phyloP scores from a whole-genome alignment of 2,797 vertebrate species.

The Diplodus sargus region DNA sequence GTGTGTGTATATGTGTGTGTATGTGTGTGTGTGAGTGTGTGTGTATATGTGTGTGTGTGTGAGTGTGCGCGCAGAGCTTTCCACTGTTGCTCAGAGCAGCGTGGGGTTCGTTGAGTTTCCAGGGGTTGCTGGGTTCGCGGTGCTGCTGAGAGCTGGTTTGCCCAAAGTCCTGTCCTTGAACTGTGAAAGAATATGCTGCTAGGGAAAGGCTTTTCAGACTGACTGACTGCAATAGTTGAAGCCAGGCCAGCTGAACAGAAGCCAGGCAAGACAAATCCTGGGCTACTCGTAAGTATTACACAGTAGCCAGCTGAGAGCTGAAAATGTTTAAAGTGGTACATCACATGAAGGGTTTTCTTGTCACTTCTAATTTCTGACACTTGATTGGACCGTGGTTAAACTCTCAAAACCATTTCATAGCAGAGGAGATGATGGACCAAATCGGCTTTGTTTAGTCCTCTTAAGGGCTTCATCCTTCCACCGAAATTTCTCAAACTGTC shows the following conservation, averaged over 20 bases:
- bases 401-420: slow-evolving; percentile 31
- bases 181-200: slow-evolving; percentile 80
- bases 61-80: slow-evolving; percentile 60
- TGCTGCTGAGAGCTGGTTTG: slow-evolving; percentile 74
- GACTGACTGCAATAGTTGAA: slow-evolving; percentile 82
- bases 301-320: slow-evolving; percentile 58
- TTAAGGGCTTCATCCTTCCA: slow-evolving; percentile 22
- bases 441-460: neutral
- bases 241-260: slow-evolving; percentile 74
- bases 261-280: slow-evolving; percentile 78
- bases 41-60: slow-evolving; percentile 26
- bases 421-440: slow-evolving; percentile 22
- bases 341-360: slow-evolving; percentile 56
- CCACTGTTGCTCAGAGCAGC: slow-evolving; percentile 74
- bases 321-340: slow-evolving; percentile 49
- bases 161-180: slow-evolving; percentile 84
- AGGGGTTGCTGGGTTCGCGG: slow-evolving; percentile 82
- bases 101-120: slow-evolving; percentile 82
- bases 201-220: slow-evolving; percentile 79
- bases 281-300: slow-evolving; percentile 67
- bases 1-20: slow-evolving; percentile 33
- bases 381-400: slow-evolving; percentile 19
- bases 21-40: slow-evolving; percentile 46
- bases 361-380: slow-evolving; percentile 50
- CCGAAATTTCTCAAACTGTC: slow-evolving; percentile 26